phyloP scores from a whole-genome alignment of 37 sponge, comb jelly and placozoan species.

The Chondrosia reniformis region DNA sequence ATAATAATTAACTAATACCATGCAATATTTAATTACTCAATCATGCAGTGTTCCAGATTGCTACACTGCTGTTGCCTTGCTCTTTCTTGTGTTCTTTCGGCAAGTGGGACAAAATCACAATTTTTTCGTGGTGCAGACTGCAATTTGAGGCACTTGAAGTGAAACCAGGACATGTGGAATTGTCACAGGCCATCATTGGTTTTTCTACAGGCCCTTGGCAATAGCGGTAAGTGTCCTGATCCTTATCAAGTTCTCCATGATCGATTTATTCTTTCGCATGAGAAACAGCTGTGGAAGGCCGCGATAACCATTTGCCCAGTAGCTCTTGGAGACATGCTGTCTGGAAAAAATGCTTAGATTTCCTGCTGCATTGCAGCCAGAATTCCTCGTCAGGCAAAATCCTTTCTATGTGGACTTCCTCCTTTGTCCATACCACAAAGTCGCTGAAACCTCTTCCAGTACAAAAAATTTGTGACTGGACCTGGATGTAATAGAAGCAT shows the following conservation, averaged over 20 bases:
- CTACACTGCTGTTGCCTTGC: slow-evolving; percentile 1
- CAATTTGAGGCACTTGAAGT: slow-evolving; percentile 12
- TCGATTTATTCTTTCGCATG: background rate
- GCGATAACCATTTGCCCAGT: slow-evolving; percentile 39
- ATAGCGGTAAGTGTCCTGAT: slow-evolving; percentile 26
- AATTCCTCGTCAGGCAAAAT: background rate
- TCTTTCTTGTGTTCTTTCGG: slow-evolving; percentile 22
- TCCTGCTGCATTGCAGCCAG: background rate
- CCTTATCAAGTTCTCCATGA: background rate
- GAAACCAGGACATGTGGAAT: slow-evolving; percentile 48
- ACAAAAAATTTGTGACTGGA: slow-evolving; percentile 42
- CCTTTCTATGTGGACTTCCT: background rate
- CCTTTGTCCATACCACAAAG: slow-evolving; percentile 24
- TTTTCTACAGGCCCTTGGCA: slow-evolving; percentile 29
- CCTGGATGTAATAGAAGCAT: slow-evolving; percentile 3
- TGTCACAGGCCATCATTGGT: slow-evolving; percentile 55
- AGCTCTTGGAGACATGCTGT: slow-evolving; percentile 38
- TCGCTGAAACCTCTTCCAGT: slow-evolving; percentile 24
- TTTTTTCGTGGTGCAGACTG: background rate
- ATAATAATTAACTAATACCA: background rate
- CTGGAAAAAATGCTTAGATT: background rate
- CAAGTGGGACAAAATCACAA: slow-evolving; percentile 57
- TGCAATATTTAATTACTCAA: background rate
- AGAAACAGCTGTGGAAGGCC: background rate
- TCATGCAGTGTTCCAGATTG: too few relatives aligned